phyloP scores from a whole-genome alignment of 2,888 invertebrate species.

The Drosophila engyochracea region DNA sequence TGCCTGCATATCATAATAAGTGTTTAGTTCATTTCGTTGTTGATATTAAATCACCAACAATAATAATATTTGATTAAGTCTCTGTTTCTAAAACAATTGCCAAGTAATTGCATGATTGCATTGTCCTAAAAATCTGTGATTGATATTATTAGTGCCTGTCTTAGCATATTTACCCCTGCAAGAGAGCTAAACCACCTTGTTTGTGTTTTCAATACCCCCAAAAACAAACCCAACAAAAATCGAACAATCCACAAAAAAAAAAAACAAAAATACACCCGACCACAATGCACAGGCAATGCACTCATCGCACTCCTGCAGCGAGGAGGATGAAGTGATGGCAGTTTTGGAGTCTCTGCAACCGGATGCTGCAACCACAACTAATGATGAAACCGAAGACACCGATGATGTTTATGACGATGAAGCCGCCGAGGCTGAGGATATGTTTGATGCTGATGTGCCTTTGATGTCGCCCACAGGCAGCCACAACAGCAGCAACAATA shows the following conservation, averaged over 20 bases:
- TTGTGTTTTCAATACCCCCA: constrained; percentile 62
- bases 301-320: constrained; percentile 79
- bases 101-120: constrained; percentile 64
- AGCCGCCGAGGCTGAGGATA: constrained; percentile 72
- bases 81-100: constrained; percentile 50
- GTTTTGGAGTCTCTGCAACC: constrained; percentile 68
- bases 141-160: constrained; percentile 36
- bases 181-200: constrained; percentile 77
- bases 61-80: constrained; percentile 57
- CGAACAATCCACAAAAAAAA: constrained; percentile 24
- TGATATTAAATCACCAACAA: constrained; percentile 45
- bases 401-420: constrained; percentile 66
- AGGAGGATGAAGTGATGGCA: constrained; percentile 72
- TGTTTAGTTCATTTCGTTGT: constrained; percentile 33
- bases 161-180: constrained; percentile 50
- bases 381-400: constrained; percentile 73
- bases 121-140: constrained; percentile 50
- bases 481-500: constrained; percentile 44
- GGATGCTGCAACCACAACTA: constrained; percentile 69
- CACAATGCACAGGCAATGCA: constrained; percentile 57
- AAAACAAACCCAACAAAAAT: constrained; percentile 21
- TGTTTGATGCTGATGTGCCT: constrained; percentile 70
- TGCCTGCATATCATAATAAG: constrained; percentile 45
- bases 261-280: constrained; percentile 22
- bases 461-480: constrained; percentile 79